Percentiles rank a stretch among this genome's conserved stretches.
phyloP scores from a whole-genome alignment of 2,888 invertebrate species.

The Pterostichus niger region DNA sequence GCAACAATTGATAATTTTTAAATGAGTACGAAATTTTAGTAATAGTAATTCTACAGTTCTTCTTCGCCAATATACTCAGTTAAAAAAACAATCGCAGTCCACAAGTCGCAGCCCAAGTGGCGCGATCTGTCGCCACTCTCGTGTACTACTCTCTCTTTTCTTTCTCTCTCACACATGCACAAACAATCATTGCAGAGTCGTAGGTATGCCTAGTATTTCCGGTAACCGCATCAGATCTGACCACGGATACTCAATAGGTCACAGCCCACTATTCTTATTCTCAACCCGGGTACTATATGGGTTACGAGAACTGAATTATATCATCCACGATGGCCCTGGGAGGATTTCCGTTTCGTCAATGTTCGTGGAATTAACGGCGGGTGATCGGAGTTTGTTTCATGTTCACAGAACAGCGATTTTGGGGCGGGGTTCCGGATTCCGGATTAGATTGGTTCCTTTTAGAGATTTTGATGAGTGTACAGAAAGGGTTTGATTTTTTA shows the following conservation, averaged over 20 bases:
- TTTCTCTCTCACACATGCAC: constrained; percentile 2
- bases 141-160: not conserved
- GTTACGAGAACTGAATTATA: constrained; percentile 15
- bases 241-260: constrained; percentile 49
- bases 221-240: constrained; percentile 29
- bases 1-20: no score
- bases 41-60: no score
- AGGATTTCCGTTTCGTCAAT: not conserved
- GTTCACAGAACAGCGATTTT: not conserved
- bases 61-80: no score
- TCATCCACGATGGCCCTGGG: not conserved
- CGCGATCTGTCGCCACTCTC: constrained; percentile 27
- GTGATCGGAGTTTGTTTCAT: not conserved
- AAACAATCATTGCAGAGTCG: constrained; percentile 10
- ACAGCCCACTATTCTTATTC: constrained; percentile 4
- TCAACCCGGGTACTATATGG: constrained; percentile 22
- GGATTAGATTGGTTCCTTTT: constrained; percentile 1
- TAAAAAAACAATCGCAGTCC: no score
- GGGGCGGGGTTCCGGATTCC: constrained; percentile 14
- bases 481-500: constrained; percentile 16
- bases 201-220: constrained; percentile 52
- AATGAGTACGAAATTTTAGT: no score
- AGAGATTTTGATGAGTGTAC: constrained; percentile 43
- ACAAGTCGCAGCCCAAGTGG: not conserved
- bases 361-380: no score